phyloP scores from a whole-genome alignment of 2,113 vertebrate genomes.

The Grallaria varia region DNA sequence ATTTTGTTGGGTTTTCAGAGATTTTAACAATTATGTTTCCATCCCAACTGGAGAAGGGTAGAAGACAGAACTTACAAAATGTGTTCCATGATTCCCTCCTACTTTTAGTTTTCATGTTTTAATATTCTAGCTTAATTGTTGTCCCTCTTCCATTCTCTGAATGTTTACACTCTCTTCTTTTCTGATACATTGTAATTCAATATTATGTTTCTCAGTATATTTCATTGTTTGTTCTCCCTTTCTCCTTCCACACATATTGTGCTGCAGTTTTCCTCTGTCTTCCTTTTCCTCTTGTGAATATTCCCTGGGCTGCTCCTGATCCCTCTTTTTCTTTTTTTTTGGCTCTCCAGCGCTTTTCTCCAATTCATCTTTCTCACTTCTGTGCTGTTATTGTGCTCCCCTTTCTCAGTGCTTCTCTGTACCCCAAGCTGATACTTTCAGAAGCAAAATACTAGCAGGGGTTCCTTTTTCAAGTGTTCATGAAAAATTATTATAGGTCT shows the following conservation, averaged over 20 bases:
- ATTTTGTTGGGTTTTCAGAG: neutral
- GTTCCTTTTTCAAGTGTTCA: neutral
- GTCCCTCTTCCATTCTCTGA: neutral
- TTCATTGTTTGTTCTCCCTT: neutral
- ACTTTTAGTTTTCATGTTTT: neutral
- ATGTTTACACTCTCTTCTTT: neutral
- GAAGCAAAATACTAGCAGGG: neutral
- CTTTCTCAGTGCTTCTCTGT: neutral
- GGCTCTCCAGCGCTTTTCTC: neutral
- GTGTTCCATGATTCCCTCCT: neutral
- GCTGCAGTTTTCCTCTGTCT: neutral
- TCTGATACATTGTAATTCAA: neutral
- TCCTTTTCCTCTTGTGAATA: neutral
- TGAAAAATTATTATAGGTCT: neutral
- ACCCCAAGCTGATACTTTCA: neutral
- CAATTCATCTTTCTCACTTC: neutral
- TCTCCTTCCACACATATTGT: fast-evolving
- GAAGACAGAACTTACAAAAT: neutral
- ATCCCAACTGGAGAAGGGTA: neutral
- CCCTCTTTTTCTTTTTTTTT: neutral
- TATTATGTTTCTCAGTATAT: neutral
- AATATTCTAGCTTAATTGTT: neutral
- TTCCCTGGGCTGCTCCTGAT: neutral
- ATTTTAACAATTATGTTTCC: neutral
- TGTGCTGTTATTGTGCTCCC: neutral